Conservation (phyloP, 2,888 invertebrate genomes). For the Ametastegia equiseti region DNA sequence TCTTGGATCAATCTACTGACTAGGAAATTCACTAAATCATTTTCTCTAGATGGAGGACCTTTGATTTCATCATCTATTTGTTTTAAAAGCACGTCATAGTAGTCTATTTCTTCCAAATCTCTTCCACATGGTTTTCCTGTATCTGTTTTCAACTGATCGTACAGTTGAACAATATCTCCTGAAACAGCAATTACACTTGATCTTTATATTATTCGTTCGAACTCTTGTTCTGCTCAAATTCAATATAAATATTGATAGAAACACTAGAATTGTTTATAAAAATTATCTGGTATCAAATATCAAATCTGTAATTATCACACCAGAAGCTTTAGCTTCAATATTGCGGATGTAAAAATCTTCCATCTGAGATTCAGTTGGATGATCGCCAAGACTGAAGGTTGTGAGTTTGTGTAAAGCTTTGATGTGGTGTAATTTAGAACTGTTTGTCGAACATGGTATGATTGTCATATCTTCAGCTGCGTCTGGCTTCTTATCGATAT, state of each 20-base stretch:
- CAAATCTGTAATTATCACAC: slow-evolving; percentile 29
- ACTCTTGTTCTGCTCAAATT: no score
- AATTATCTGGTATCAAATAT: slow-evolving; percentile 61
- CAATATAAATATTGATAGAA: no score
- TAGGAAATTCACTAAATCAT: slow-evolving; percentile 58
- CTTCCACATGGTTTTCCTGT: slow-evolving; percentile 52
- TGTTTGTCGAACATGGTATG: slow-evolving; percentile 53
- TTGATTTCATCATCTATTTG: slow-evolving; percentile 76
- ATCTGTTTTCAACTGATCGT: slow-evolving; percentile 50
- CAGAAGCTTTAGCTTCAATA: slow-evolving; percentile 57
- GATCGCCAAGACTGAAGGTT: slow-evolving; percentile 42
- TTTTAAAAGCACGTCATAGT: slow-evolving; percentile 73
- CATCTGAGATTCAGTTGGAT: slow-evolving; percentile 57
- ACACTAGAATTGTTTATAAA: no score
- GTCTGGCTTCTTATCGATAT: slow-evolving; percentile 72
- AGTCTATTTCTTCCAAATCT: slow-evolving; percentile 69
- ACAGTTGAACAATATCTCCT: slow-evolving; percentile 57
- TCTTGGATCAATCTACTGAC: slow-evolving; percentile 56
- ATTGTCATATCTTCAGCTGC: slow-evolving; percentile 71
- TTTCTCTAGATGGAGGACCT: slow-evolving; percentile 61
- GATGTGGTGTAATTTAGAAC: slow-evolving; percentile 54
- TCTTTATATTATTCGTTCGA: slow-evolving; percentile 69
- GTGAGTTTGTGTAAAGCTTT: slow-evolving; percentile 55
- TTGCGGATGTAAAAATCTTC: slow-evolving; percentile 59
- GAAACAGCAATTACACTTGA: not conserved